phyloP scores from a whole-genome alignment of 1,140 invertebrate species.

The Cryptotermes secundus region DNA sequence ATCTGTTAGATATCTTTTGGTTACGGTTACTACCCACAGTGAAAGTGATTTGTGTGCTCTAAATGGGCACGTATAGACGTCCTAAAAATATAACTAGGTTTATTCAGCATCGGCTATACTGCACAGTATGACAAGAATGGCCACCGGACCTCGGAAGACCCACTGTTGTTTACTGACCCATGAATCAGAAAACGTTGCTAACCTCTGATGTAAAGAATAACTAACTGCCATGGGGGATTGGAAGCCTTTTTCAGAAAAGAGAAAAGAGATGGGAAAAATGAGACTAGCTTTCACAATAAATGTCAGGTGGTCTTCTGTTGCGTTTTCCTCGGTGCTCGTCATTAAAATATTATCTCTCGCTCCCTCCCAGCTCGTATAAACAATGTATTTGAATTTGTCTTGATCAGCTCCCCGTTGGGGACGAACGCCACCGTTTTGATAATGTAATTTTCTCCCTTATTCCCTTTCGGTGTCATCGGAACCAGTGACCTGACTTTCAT shows the following conservation, averaged over 20 bases:
- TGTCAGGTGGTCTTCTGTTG: neutral
- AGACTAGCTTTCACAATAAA: neutral
- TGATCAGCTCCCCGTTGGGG: constrained; percentile 38
- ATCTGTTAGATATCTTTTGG: too few species aligned
- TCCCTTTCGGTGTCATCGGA: constrained; percentile 22
- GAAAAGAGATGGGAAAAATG: neutral
- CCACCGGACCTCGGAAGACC: too few species aligned
- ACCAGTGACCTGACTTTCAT: neutral
- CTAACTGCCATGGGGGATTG: neutral
- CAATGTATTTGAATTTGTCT: constrained; percentile 41
- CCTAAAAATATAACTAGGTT: too few species aligned
- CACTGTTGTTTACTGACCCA: too few species aligned
- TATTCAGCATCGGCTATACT: too few species aligned
- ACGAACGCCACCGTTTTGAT: constrained; percentile 40
- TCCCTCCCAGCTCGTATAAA: constrained; percentile 33
- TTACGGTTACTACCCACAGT: too few species aligned
- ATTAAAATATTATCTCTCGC: neutral
- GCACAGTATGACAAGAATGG: too few species aligned
- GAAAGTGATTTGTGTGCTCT: too few species aligned
- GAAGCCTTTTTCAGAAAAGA: neutral
- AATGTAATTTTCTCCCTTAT: constrained; percentile 39
- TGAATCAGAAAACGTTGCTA: too few species aligned
- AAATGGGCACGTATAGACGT: too few species aligned
- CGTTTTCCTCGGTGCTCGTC: neutral
- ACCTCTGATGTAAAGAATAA: neutral